Conservation (phyloP, 2,888 invertebrate species). For the Idaea aversata region DNA sequence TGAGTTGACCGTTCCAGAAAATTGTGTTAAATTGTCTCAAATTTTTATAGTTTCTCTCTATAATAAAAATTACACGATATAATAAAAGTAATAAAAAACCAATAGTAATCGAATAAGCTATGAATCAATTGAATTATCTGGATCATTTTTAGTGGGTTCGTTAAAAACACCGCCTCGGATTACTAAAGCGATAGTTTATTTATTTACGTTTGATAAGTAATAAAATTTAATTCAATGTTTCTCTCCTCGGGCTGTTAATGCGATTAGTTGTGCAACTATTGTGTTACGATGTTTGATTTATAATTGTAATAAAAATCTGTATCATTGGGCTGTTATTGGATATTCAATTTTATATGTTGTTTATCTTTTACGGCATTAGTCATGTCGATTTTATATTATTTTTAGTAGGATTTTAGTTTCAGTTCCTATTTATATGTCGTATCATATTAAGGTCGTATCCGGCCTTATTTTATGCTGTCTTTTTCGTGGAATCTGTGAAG, state of each 20-base stretch:
- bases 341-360: not conserved
- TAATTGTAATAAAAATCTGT: conserved; percentile 9
- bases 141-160: conserved; percentile 53
- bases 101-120: conserved; percentile 35
- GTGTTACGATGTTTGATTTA: conserved; percentile 17
- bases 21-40: conserved; percentile 5
- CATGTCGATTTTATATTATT: not conserved
- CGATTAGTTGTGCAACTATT: conserved; percentile 22
- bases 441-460: too few relatives aligned
- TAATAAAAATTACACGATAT: not conserved
- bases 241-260: conserved; percentile 18
- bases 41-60: conserved; percentile 7
- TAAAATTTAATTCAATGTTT: conserved; percentile 28
- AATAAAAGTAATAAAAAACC: conserved; percentile 24
- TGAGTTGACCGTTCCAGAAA: conserved; percentile 7
- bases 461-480: too few relatives aligned
- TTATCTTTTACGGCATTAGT: not conserved
- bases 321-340: not conserved
- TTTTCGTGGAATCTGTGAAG: too few relatives aligned
- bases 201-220: conserved; percentile 37
- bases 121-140: conserved; percentile 49
- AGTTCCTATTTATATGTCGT: not conserved
- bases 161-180: conserved; percentile 39
- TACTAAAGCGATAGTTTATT: conserved; percentile 37
- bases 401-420: not conserved